These are phyloP conservation scores for Camelus dromedarius DNA, from an alignment of 2,113 vertebrate genomes.

Conservation along the genomic window DNA sequence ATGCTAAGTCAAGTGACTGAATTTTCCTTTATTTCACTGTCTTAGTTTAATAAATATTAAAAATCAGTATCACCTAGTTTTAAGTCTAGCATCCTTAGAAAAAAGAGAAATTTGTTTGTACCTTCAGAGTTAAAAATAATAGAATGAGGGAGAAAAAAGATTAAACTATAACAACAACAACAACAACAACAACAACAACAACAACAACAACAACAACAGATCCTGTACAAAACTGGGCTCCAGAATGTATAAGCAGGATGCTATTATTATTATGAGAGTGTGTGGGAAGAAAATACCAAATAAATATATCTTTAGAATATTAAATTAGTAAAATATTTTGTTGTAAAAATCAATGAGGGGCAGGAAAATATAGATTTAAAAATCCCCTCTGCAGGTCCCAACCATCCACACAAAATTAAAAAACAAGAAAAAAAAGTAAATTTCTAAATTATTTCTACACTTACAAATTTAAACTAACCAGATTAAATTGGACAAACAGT, in stretches of 20 bases:
- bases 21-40: neutral
- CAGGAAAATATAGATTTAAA: neutral
- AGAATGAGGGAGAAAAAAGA: neutral
- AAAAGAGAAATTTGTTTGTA: neutral
- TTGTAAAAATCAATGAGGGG: neutral
- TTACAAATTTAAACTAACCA: neutral
- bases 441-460: neutral
- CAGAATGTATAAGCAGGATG: neutral
- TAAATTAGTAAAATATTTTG: neutral
- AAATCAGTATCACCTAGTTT: neutral
- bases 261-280: neutral
- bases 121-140: neutral
- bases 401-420: neutral
- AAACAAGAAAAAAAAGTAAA: neutral
- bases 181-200: neutral
- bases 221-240: neutral
- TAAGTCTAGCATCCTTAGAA: neutral
- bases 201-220: neutral
- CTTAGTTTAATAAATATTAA: neutral
- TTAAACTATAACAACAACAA: neutral
- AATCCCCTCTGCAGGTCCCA: neutral
- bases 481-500: neutral
- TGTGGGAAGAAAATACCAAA: neutral
- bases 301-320: neutral
- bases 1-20: neutral